Percentiles rank a stretch among this genome's conserved stretches.
phyloP scores from a whole-genome alignment of 2,113 vertebrate species.

The Caranx melampygus region DNA sequence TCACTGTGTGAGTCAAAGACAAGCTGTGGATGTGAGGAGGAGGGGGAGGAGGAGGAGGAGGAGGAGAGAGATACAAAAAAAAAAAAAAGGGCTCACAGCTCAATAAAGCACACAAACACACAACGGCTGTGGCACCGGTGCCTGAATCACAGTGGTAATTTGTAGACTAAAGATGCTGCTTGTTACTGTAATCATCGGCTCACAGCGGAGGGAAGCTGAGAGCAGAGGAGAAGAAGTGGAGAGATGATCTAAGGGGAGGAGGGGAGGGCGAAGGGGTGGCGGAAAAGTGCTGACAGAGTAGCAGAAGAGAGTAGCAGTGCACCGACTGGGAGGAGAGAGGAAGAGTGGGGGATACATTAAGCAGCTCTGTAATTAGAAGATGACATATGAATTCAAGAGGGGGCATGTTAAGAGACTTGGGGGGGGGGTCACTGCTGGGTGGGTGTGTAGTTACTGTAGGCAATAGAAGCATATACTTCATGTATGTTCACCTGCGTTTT shows the following conservation, averaged over 20 bases:
- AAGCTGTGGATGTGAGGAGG: slow-evolving; percentile 24
- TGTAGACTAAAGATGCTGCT: slow-evolving; percentile 57
- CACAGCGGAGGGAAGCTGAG: slow-evolving; percentile 43
- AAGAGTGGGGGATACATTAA: slow-evolving; percentile 47
- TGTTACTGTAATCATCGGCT: slow-evolving; percentile 75
- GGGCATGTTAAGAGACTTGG: slow-evolving; percentile 9
- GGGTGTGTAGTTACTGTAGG: slow-evolving; percentile 15
- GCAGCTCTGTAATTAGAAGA: slow-evolving; percentile 77
- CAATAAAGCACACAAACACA: slow-evolving; percentile 47
- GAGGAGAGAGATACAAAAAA: slow-evolving; percentile 52
- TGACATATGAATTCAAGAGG: slow-evolving; percentile 60
- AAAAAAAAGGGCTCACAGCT: background rate
- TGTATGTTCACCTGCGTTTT: slow-evolving; percentile 14
- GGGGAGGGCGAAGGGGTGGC: background rate
- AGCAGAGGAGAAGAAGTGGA: slow-evolving; percentile 16
- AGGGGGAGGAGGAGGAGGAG: slow-evolving; percentile 20
- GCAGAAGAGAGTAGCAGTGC: slow-evolving; percentile 10
- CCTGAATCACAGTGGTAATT: slow-evolving; percentile 70
- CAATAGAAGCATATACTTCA: background rate
- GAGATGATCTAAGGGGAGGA: slow-evolving; percentile 25
- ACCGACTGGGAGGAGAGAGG: slow-evolving; percentile 20
- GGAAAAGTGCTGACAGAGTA: slow-evolving; percentile 41
- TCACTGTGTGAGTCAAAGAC: slow-evolving; percentile 66
- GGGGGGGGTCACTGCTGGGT: background rate
- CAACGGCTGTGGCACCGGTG: slow-evolving; percentile 28